A percentile compares a stretch with the other conserved stretches of the same genome.
These are phyloP conservation scores for Melipona bicolor DNA, from an alignment of 2,888 invertebrate species.

Conservation along the genomic window DNA sequence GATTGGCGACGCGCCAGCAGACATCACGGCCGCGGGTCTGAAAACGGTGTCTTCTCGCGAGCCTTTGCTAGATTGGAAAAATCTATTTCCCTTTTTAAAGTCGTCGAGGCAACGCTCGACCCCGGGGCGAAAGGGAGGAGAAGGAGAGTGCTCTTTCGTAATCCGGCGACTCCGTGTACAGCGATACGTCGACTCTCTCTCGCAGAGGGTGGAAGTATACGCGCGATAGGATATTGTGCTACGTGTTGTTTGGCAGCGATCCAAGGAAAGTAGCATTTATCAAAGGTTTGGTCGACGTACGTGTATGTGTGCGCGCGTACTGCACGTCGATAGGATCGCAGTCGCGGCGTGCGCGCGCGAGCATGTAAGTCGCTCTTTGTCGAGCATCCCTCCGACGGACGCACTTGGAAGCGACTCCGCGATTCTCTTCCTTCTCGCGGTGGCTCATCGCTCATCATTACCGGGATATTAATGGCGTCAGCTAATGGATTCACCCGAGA, in stretches of 20 bases:
- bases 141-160: no score
- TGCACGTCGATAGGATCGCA: constrained; percentile 31
- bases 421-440: constrained; percentile 64
- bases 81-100: not conserved
- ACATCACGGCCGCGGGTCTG: constrained; percentile 11
- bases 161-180: constrained; percentile 42
- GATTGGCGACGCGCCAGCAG: constrained; percentile 30
- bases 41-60: not conserved
- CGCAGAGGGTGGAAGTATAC: constrained; percentile 44
- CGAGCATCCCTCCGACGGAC: constrained; percentile 6
- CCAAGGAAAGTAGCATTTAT: constrained; percentile 80
- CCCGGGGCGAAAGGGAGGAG: no score
- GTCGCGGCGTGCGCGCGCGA: constrained; percentile 26
- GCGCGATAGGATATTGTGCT: constrained; percentile 74
- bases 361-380: constrained; percentile 49
- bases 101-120: not conserved
- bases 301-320: constrained; percentile 27
- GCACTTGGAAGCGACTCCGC: constrained; percentile 41
- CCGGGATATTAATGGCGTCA: constrained; percentile 80
- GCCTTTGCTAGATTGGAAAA: not conserved
- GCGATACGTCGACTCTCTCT: constrained; percentile 67
- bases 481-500: constrained; percentile 80
- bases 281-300: constrained; percentile 64
- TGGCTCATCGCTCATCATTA: constrained; percentile 81
- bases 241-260: constrained; percentile 76